Evolutionary conservation across 92 coral and sea anemone genomes (phyloP).

Genomic region (Epizoanthus rinbou): DNA sequence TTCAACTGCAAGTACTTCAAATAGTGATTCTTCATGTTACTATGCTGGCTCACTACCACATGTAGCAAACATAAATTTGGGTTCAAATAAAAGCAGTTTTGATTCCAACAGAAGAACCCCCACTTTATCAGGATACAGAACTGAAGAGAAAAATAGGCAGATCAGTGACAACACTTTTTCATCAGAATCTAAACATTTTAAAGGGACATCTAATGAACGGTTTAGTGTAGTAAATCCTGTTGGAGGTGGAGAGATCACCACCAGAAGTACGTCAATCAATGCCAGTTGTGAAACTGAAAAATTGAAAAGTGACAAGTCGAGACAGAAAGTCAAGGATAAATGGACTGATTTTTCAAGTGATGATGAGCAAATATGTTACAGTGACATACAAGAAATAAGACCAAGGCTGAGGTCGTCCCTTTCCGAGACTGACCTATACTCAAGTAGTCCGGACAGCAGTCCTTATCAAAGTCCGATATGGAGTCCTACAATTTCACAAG

Average conservation of each 20-base stretch:
- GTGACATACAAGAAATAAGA: conserved; percentile 27
- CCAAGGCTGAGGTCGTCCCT: conserved; percentile 48
- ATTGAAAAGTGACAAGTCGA: conserved; percentile 1
- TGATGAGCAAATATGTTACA: conserved; percentile 12
- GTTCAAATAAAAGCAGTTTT: not conserved
- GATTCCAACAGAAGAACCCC: not conserved
- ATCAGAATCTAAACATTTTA: not conserved
- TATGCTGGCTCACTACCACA: not conserved
- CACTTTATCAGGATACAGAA: not conserved
- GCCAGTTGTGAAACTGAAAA: conserved; percentile 13
- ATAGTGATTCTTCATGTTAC: not conserved
- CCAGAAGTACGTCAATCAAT: conserved; percentile 30
- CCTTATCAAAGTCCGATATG: conserved; percentile 47
- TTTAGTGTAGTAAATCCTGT: not conserved
- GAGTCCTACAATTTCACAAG: conserved; percentile 17
- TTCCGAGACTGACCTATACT: conserved; percentile 58
- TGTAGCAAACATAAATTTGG: not conserved
- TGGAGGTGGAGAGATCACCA: conserved; percentile 27
- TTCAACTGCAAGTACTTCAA: not conserved
- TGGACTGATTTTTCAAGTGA: conserved; percentile 56
- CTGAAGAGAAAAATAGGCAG: not conserved
- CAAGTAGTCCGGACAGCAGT: conserved; percentile 43
- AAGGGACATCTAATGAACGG: not conserved
- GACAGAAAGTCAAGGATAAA: conserved; percentile 17
- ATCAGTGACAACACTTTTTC: not conserved